These are phyloP conservation scores for Philaenus spumarius DNA, from an alignment of 1,140 invertebrate genomes.

Conservation along the genomic window DNA sequence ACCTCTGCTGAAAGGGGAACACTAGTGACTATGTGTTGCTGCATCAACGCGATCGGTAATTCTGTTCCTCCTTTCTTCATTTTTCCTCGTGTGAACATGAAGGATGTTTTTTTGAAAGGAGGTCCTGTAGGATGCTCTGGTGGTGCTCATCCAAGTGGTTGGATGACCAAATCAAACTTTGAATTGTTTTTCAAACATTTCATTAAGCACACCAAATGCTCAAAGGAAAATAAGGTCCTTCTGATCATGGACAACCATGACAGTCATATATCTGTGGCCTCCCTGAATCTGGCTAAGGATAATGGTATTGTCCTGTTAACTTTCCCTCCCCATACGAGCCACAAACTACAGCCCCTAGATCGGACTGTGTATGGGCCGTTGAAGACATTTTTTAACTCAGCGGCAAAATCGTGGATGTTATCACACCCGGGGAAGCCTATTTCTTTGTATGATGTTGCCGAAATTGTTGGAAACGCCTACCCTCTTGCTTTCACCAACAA, in stretches of 20 bases:
- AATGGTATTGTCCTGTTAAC: conserved; percentile 16
- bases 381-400: conserved; percentile 12
- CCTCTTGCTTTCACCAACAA: conserved; percentile 12
- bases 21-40: too few species aligned
- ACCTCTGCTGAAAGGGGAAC: conserved; percentile 32
- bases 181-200: conserved; percentile 18
- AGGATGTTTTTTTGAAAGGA: conserved; percentile 41
- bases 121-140: conserved; percentile 36
- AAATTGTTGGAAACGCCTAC: conserved; percentile 14
- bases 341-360: conserved; percentile 27
- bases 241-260: conserved; percentile 24
- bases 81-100: conserved; percentile 38
- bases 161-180: conserved; percentile 40
- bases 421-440: conserved; percentile 17
- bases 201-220: too few species aligned
- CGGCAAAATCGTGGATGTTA: conserved; percentile 15
- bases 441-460: conserved; percentile 20
- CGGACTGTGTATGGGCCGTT: conserved; percentile 22
- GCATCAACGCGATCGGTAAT: conserved; percentile 33
- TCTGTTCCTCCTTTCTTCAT: conserved; percentile 38
- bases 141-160: conserved; percentile 36
- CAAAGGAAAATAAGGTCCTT: conserved; percentile 25
- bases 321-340: too few species aligned
- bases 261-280: too few species aligned
- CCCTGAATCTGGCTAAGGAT: conserved; percentile 2